Evolutionary conservation across 2,797 vertebrate species (phyloP), one percentile per base, ranked within the genome.

Genomic region (Erethizon dorsatum): DNA sequence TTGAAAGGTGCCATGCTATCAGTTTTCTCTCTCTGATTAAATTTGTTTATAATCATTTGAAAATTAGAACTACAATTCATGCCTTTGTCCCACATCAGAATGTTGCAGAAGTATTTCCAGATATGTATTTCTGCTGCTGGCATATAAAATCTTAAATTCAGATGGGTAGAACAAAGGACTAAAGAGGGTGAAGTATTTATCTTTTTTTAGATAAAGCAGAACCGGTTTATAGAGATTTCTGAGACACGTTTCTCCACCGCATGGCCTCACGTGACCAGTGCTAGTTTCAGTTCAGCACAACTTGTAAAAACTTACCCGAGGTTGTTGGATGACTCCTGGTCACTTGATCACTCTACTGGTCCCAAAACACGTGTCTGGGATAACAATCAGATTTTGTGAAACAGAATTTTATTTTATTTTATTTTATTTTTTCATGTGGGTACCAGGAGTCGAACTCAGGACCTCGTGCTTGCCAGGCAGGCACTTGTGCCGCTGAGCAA

Each of bases 331-430:
- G 24, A 37, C 37, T 94, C 18, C 65, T 41, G 22, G 65, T 52
- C 41, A 13, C 4, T 2, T 69, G 77, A 63, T 1, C 57, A 33
- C 57, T 91, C 13, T 37, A 6, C 56, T 45, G 18, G 54, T 95
- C 45, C 88, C 80, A 47, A 63, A 82, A 67, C 33, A 11, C 83
- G 28, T 15, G 1, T 56, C 63, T 67, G 37, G 37, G 61, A 13
- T 83, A 71, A 59, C 71, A 54, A 9, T 90, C 57, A 87, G 61
- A 71, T 78, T 91, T 97, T n/a, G 57, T 33, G 54, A 69, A 80
- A 86, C 6, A 50, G 47, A 92, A 31, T 84, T 96, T 85, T 65
- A n/a, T 41, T 41, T 41, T 41, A 41, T 41, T 41, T 41, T 41
- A 41, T 41, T 41, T 41, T 41, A 41, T 41, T 41, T 41, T 41